phyloP scores from a whole-genome alignment of 1,140 invertebrate species.

The Procambarus clarkii region DNA sequence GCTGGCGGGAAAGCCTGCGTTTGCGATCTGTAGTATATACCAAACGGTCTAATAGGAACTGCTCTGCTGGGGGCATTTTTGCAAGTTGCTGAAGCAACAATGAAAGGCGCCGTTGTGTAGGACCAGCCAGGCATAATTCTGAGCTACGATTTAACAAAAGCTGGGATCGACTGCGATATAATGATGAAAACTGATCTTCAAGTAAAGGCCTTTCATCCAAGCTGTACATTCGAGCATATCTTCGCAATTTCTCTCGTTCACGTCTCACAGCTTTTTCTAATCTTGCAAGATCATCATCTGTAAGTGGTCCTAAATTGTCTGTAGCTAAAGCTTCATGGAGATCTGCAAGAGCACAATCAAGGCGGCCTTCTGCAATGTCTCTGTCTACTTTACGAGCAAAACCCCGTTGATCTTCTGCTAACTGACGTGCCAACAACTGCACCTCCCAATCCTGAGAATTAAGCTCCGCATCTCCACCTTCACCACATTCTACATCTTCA shows the following conservation, averaged over 20 bases:
- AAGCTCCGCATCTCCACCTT: constrained; percentile 74
- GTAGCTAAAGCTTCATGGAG: constrained; percentile 70
- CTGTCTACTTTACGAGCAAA: constrained; percentile 66
- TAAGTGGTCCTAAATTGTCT: constrained; percentile 66
- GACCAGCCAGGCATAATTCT: constrained; percentile 60
- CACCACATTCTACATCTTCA: constrained; percentile 57
- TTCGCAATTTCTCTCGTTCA: constrained; percentile 65
- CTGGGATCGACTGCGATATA: constrained; percentile 70
- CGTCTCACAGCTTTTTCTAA: constrained; percentile 65
- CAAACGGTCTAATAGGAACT: constrained; percentile 70
- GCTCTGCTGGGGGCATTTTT: constrained; percentile 67
- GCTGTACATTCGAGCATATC: constrained; percentile 69
- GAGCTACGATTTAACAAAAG: constrained; percentile 57
- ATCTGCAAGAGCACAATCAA: constrained; percentile 67
- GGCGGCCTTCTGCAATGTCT: constrained; percentile 67
- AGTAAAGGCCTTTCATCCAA: constrained; percentile 69
- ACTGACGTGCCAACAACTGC: constrained; percentile 84
- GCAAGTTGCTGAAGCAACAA: constrained; percentile 61
- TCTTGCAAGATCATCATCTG: constrained; percentile 62
- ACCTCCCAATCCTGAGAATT: constrained; percentile 85
- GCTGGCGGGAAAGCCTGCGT: constrained; percentile 53
- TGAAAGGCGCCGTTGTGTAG: constrained; percentile 58
- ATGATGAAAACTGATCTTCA: constrained; percentile 68
- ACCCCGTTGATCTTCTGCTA: constrained; percentile 77
- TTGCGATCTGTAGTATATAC: constrained; percentile 65